Conservation (phyloP, 1,140 invertebrate species). For the Caenorhabditis elegans region WBcel235 BX284604.4:15241001-15241500, state of each 20-base stretch:
- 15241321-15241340: conserved; percentile 64
- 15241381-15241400: conserved; percentile 65
- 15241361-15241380: conserved; percentile 63
- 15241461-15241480: conserved; percentile 60
- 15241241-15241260: neutral
- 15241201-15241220: no score
- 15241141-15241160: no score
- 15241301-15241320: conserved; percentile 66
- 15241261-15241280: conserved; percentile 57
- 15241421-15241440: conserved; percentile 65
- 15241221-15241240: no score
- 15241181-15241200: no score
- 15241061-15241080: no score
- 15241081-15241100: no score
- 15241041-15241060: no score
- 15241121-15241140: no score
- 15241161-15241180: no score
- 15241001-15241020: no score
- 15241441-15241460: conserved; percentile 66
- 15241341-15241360: conserved; percentile 63
- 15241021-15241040: no score
- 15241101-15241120: no score
- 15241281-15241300: conserved; percentile 59
- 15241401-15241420: conserved; percentile 66
- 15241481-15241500: conserved; percentile 60